Evolutionary conservation across 2,113 vertebrate species (phyloP).

Genomic region (Nothobranchius kuhntae): DNA sequence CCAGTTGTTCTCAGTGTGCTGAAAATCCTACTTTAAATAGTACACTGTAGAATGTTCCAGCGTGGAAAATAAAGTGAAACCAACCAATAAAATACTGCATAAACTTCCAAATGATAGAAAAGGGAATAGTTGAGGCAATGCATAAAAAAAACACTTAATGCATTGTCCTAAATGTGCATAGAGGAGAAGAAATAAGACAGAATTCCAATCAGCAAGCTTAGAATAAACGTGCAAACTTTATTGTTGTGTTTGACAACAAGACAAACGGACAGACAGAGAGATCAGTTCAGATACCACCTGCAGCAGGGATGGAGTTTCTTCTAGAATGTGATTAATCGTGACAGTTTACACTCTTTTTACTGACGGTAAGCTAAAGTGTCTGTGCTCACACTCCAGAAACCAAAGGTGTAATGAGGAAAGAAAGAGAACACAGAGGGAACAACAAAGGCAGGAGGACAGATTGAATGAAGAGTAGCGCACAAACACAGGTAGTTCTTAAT

Average conservation of each 20-base stretch:
- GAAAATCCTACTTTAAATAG: conserved; percentile 28
- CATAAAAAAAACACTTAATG: neutral
- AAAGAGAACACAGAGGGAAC: conserved; percentile 32
- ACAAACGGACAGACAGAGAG: neutral
- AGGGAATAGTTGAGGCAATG: neutral
- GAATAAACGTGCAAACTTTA: conserved; percentile 8
- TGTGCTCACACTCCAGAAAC: conserved; percentile 44
- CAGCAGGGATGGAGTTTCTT: neutral
- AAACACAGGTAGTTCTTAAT: conserved; percentile 88
- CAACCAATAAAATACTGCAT: neutral
- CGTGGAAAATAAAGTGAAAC: neutral
- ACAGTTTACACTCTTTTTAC: conserved; percentile 29
- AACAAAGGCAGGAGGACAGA: conserved; percentile 56
- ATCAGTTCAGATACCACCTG: neutral
- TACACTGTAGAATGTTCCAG: conserved; percentile 1
- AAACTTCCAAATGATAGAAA: neutral
- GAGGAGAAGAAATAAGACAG: neutral
- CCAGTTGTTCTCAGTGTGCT: conserved; percentile 34
- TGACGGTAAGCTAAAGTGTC: conserved; percentile 26
- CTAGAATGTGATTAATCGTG: conserved; percentile 35
- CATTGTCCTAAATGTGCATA: neutral
- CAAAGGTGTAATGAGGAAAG: conserved; percentile 30
- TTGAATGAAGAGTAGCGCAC: conserved; percentile 77
- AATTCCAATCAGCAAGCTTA: conserved; percentile 1
- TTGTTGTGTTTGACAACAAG: neutral